A percentile compares a stretch with the other conserved stretches of the same genome.
Evolutionary conservation across 2,888 invertebrate genomes (phyloP).

Genomic region (Lasioglossum villosulum): DNA sequence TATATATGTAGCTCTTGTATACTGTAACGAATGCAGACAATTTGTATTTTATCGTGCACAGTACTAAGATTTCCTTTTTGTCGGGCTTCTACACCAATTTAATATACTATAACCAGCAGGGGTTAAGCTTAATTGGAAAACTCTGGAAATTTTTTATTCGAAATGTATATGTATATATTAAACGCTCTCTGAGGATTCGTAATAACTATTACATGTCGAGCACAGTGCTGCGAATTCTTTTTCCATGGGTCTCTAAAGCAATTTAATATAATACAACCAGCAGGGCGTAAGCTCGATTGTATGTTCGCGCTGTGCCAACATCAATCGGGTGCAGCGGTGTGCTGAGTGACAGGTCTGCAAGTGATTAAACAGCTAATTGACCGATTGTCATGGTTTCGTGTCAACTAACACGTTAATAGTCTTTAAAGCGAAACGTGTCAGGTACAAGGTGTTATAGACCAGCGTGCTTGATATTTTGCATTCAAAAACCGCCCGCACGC

Average conservation of each 20-base stretch:
- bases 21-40: no score
- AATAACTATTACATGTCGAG: background rate
- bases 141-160: background rate
- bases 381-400: constrained; percentile 45
- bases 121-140: background rate
- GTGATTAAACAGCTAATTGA: constrained; percentile 53
- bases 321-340: constrained; percentile 21
- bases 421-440: constrained; percentile 43
- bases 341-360: constrained; percentile 53
- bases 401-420: constrained; percentile 25
- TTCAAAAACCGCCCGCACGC: background rate
- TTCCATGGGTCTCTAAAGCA: background rate
- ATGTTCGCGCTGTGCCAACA: constrained; percentile 31
- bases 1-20: no score
- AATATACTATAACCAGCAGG: background rate
- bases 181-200: background rate
- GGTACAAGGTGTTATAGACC: constrained; percentile 10
- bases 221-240: background rate
- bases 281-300: constrained; percentile 14
- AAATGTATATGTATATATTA: background rate
- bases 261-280: constrained; percentile 23
- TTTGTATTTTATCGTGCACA: background rate
- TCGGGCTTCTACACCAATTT: background rate
- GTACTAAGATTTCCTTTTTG: background rate
- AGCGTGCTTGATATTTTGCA: background rate